phyloP scores from a whole-genome alignment of 2,888 invertebrate genomes.

The Elysia crispata region DNA sequence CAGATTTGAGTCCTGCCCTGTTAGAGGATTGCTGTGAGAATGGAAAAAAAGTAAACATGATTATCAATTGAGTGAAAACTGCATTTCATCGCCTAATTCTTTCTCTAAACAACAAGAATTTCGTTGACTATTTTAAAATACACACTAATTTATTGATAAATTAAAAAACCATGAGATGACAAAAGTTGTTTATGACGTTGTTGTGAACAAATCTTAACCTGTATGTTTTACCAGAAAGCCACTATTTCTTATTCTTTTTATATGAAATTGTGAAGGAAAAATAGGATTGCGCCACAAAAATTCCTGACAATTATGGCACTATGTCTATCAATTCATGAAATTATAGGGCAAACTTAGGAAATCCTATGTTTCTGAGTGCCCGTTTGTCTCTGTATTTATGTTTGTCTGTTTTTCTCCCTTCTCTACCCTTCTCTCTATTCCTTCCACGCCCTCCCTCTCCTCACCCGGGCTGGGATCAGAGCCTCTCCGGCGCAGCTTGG shows the following conservation, averaged over 20 bases:
- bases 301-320: too few species aligned
- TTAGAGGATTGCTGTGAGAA: conserved; percentile 21
- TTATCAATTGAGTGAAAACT: background rate
- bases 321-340: too few species aligned
- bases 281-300: too few species aligned
- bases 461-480: conserved; percentile 39
- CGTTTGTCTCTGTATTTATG: background rate
- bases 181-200: too few species aligned
- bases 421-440: background rate
- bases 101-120: background rate
- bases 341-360: too few species aligned
- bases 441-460: background rate
- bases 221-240: background rate
- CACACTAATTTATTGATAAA: too few species aligned
- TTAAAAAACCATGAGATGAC: too few species aligned
- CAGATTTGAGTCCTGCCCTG: conserved; percentile 13
- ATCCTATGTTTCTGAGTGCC: too few species aligned
- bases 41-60: background rate
- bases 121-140: too few species aligned
- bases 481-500: conserved; percentile 13
- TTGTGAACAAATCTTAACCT: background rate
- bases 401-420: background rate
- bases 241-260: too few species aligned
- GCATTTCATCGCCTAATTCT: too few species aligned
- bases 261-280: too few species aligned